phyloP scores from a whole-genome alignment of 2,888 invertebrate species.

The Lasioglossum leucozonium region DNA sequence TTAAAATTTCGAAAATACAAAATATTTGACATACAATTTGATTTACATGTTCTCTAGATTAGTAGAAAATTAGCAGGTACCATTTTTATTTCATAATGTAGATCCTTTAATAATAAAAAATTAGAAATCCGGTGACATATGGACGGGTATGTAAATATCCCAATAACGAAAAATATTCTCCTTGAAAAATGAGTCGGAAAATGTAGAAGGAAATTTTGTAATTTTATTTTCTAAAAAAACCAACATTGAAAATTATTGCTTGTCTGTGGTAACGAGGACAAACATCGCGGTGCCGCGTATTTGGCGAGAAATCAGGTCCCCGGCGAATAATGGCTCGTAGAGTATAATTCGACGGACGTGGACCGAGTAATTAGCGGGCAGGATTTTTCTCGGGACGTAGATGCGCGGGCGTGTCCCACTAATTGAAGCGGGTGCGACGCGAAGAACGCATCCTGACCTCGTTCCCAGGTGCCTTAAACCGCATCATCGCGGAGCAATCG shows the following conservation, averaged over 20 bases:
- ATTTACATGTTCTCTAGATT: too few relatives aligned
- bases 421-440: background rate
- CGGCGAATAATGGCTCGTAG: background rate
- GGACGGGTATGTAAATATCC: too few relatives aligned
- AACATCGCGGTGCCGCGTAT: background rate
- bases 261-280: background rate
- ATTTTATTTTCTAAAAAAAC: too few relatives aligned
- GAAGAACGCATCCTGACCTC: constrained; percentile 16
- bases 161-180: background rate
- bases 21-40: too few relatives aligned
- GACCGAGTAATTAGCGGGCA: background rate
- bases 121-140: too few relatives aligned
- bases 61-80: too few relatives aligned
- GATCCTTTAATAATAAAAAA: too few relatives aligned
- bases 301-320: background rate
- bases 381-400: background rate
- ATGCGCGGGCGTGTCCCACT: background rate
- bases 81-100: too few relatives aligned
- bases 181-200: too few relatives aligned
- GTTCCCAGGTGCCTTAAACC: background rate
- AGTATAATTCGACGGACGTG: background rate
- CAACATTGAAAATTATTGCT: too few relatives aligned
- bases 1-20: too few relatives aligned
- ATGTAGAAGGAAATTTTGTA: too few relatives aligned
- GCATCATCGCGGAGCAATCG: background rate